Evolutionary conservation across 1,140 invertebrate genomes (phyloP).

Genomic region (Drosophila athabasca): DNA sequence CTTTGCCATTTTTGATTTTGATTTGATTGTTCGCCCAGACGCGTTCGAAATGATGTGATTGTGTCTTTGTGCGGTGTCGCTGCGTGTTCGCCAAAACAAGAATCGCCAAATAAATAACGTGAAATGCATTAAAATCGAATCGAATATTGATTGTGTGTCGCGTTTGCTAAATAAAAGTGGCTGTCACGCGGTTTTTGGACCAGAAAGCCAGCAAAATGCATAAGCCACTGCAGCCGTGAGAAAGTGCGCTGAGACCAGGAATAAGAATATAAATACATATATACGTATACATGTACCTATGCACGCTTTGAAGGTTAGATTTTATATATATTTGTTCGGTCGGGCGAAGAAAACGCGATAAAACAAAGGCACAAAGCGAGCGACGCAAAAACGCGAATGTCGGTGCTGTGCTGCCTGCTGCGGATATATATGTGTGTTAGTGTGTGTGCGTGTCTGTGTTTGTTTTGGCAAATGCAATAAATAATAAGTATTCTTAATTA

Average conservation of each 20-base stretch:
- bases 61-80: too few relatives aligned
- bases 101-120: constrained; percentile 15
- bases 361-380: constrained; percentile 53
- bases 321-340: constrained; percentile 42
- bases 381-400: constrained; percentile 16
- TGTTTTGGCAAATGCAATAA: constrained; percentile 57
- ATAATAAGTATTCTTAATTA: constrained; percentile 51
- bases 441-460: constrained; percentile 23
- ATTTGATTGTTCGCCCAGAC: too few relatives aligned
- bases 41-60: too few relatives aligned
- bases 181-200: constrained; percentile 53
- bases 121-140: constrained; percentile 40
- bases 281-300: constrained; percentile 25
- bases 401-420: constrained; percentile 1
- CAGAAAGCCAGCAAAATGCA: too few relatives aligned
- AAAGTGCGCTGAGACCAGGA: constrained; percentile 38
- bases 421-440: constrained; percentile 1
- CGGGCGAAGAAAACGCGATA: constrained; percentile 43
- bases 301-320: constrained; percentile 56
- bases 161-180: neutral
- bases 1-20: constrained; percentile 44
- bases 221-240: constrained; percentile 10
- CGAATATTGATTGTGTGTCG: constrained; percentile 55
- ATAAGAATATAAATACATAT: constrained; percentile 34
- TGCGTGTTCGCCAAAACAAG: neutral